Base-by-base conservation (phyloP, 2,888 invertebrate species). In the Mechanitis mazaeus region DNA sequence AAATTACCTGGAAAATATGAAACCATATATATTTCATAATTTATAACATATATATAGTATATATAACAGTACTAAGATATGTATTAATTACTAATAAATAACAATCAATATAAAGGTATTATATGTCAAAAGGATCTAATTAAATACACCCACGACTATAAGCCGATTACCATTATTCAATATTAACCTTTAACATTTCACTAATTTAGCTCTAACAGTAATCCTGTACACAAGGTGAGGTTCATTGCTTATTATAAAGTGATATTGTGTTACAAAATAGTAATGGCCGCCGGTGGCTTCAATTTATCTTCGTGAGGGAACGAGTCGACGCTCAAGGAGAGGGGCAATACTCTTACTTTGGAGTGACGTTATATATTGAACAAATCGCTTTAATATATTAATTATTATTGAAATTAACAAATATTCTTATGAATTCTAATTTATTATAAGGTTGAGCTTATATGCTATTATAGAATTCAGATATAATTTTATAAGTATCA, bases 231-330 rank as follows among this genome's bases (percentile, higher is more conserved):
- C 50, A 47, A 5, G n/a, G 20, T 57, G 28, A 55, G 38, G 35
- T 55, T 35, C 7, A 20, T 55, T 53, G 45, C 42, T 54, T 45
- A 63, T 60, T 64, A 42, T 63, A 61, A 63, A 65, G 54, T 63
- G 59, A 68, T 67, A 65, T 63, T 56, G 59, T 58, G 61, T 58
- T 62, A 63, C 68, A 68, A 72, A 75, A 70, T 68, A 69, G 71
- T 75, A 76, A 75, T 76, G 77, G 77, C 80, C 75, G 68, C 69
- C 70, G 72, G 77, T 79, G 75, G 75, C 72, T 75, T 73, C 78
- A 72, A 78, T 78, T 78, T 77, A 78, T 78, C 76, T 77, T 77
- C 71, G 68, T 20, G 20, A 73, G 75, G 78, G 78, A 42, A 28
- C 45, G 59, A 59, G 63, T 63, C 57, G 74, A 70, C 61, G 64